These are phyloP conservation scores for Apaloderma vittatum DNA, from an alignment of 2,113 vertebrate genomes.

Conservation along the genomic window DNA sequence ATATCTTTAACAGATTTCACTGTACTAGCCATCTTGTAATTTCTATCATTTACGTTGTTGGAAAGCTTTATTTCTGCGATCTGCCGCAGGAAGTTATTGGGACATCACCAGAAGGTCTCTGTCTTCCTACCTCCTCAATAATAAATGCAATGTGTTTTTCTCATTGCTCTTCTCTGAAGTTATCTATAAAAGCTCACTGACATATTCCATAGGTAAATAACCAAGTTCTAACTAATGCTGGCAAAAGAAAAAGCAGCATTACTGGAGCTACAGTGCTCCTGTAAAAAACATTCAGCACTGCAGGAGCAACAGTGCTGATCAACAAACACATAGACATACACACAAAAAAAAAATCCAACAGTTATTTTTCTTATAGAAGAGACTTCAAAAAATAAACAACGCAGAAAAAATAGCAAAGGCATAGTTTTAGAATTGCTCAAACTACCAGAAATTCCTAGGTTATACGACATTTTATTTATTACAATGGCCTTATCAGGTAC, in stretches of 20 bases:
- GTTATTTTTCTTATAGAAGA: background rate
- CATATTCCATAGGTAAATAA: background rate
- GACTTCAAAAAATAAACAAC: background rate
- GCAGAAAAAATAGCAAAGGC: background rate
- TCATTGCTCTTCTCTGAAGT: background rate
- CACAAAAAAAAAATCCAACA: background rate
- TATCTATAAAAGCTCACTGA: background rate
- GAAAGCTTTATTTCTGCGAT: background rate
- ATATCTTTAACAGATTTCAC: constrained; percentile 8
- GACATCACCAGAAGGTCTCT: background rate
- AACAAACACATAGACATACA: background rate
- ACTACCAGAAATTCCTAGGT: background rate
- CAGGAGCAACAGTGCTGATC: background rate
- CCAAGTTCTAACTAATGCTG: background rate
- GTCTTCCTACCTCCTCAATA: background rate
- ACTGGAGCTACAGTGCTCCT: background rate
- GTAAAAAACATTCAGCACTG: background rate
- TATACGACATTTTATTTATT: background rate
- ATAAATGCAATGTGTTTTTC: background rate
- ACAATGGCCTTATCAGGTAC: background rate
- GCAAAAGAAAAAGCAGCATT: background rate
- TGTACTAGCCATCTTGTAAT: background rate
- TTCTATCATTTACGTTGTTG: background rate
- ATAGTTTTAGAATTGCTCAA: background rate
- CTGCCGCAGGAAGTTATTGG: background rate